phyloP scores from a whole-genome alignment of 2,797 vertebrate genomes.

The Anas capensis region DNA sequence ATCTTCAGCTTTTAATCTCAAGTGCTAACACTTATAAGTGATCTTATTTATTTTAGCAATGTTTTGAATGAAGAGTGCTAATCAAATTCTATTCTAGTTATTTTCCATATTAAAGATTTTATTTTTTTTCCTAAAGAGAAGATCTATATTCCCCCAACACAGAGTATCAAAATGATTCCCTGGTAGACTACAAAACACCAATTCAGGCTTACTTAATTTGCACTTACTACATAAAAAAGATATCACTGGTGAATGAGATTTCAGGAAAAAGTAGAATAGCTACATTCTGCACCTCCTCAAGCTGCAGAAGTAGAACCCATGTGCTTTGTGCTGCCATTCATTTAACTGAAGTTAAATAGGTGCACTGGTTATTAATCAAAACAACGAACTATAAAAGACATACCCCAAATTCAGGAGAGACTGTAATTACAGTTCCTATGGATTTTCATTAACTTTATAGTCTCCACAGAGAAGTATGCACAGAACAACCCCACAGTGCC shows the following conservation, averaged over 20 bases:
- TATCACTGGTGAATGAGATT: background rate
- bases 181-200: background rate
- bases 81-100: background rate
- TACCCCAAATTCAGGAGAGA: background rate
- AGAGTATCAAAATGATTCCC: background rate
- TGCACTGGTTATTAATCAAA: conserved; percentile 4
- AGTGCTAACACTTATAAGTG: background rate
- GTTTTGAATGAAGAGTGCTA: background rate
- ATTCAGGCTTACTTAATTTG: conserved; percentile 10
- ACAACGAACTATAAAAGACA: background rate
- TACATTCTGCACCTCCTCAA: background rate
- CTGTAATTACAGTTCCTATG: conserved; percentile 9
- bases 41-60: background rate
- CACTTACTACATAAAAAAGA: conserved; percentile 9
- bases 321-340: conserved; percentile 22
- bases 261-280: background rate
- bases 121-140: background rate
- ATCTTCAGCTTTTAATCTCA: conserved; percentile 4
- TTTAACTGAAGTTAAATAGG: background rate
- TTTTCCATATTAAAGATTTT: background rate
- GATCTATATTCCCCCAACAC: background rate
- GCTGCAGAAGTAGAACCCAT: background rate
- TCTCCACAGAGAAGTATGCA: background rate
- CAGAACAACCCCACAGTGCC: background rate
- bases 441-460: background rate